Base-by-base conservation (phyloP, 1,140 invertebrate genomes). In the Rhagoletis zephyria region DNA sequence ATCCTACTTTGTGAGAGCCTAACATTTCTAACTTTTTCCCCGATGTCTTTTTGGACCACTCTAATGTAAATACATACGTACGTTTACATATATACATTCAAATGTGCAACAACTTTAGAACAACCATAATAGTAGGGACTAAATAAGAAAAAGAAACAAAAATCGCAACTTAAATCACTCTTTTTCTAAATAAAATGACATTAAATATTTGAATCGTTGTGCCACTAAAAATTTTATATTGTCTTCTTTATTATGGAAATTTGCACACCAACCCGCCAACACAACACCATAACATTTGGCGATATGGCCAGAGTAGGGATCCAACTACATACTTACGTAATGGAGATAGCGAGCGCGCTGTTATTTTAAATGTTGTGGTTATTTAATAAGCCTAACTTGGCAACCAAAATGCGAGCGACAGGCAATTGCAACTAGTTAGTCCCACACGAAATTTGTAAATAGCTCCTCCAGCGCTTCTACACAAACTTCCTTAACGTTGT, bases 301-400 rank as follows among this genome's bases (percentile, higher is more conserved):
- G 30, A 30, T 30, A 30, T 1, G 16, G 2, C 0, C 51, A 56
- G 51, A 56, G 51, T 56, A 56, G 5, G 51, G 30, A 30, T 30
- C 30, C 1, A 30, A 30, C 70, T 40, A 74, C 30, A 74, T 2
- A 70, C 30, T 3, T 1, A 48, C 67, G 48, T 45, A 45, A 2
- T 14, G 45, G 40, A 4, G 16, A 19, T 48, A 14, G 14, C 4
- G 10, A 10, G 40, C 67, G 42, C 12, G 40, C 70, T 9, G 70
- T 19, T 81, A 81, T 81, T 81, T 81, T 9, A 81, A 81, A 56
- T 81, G 74, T 81, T 81, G 74, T 12, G 74, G 74, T 81, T 81
- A 81, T 81, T 81, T 81, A 81, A 81, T 56, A 81, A 81, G 74
- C 48, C 48, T 19, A 56, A 81, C 74, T 81, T 81, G 74, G 74